phyloP scores from a whole-genome alignment of 2,113 vertebrate genomes.

The Pomatorhinus ruficollis region DNA sequence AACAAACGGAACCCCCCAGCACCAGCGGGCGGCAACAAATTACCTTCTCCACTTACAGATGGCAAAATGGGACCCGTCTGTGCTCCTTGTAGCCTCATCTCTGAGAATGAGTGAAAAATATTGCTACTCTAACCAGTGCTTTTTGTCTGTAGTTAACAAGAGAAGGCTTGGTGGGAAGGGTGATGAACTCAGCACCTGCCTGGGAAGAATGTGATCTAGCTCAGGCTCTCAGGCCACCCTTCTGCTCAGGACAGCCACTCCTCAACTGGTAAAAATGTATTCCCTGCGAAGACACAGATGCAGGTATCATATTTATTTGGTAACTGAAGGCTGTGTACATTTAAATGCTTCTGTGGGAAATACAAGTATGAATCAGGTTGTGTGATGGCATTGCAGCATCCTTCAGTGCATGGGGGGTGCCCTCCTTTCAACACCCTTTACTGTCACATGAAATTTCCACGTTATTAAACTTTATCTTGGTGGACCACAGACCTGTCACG shows the following conservation, averaged over 20 bases:
- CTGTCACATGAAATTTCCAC: background rate
- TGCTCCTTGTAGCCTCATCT: background rate
- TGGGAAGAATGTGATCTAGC: background rate
- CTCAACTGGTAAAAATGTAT: background rate
- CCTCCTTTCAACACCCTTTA: background rate
- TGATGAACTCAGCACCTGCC: background rate
- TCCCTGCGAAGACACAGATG: background rate
- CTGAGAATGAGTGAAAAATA: background rate
- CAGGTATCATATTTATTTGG: background rate
- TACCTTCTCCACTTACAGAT: slow-evolving; percentile 28
- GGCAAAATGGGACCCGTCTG: slow-evolving; percentile 9
- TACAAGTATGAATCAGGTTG: background rate
- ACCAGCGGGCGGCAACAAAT: background rate
- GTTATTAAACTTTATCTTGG: slow-evolving; percentile 18
- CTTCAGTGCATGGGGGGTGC: background rate
- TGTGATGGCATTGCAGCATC: background rate
- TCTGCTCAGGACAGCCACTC: background rate
- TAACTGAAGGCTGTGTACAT: background rate
- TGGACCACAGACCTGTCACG: background rate
- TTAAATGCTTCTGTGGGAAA: background rate
- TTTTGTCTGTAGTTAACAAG: background rate
- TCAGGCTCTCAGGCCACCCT: background rate
- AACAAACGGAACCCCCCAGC: background rate
- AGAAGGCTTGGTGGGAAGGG: background rate
- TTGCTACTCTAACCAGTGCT: background rate